Conservation (phyloP, 2,888 invertebrate species). For the Himalopsyche tibetana region DNA sequence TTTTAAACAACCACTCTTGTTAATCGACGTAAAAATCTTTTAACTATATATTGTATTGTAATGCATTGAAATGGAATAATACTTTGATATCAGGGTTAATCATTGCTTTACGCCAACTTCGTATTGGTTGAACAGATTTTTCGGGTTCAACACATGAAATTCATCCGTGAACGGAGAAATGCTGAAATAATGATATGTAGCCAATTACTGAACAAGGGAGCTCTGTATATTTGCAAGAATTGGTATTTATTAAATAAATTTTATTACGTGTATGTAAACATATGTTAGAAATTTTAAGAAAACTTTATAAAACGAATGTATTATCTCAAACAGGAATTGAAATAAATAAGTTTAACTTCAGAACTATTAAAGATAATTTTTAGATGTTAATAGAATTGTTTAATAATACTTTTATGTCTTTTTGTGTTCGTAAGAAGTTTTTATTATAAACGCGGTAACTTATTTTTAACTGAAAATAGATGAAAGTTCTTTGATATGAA, state of each 20-base stretch:
- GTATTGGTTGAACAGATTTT: conserved; percentile 36
- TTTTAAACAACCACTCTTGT: background rate
- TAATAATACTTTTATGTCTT: conserved; percentile 43
- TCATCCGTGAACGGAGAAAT: conserved; percentile 2
- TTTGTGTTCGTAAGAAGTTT: conserved; percentile 30
- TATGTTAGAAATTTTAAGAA: conserved; percentile 58
- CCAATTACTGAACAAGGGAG: conserved; percentile 50
- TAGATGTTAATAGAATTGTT: conserved; percentile 42
- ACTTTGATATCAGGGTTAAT: conserved; percentile 46
- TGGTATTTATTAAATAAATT: conserved; percentile 56
- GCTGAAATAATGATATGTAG: conserved; percentile 31
- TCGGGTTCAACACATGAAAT: conserved; percentile 8
- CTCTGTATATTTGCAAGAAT: conserved; percentile 56
- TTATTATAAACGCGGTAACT: background rate
- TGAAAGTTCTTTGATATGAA: background rate
- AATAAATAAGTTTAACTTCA: conserved; percentile 64
- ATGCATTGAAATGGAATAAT: conserved; percentile 44
- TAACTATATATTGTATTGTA: background rate
- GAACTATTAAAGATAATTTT: conserved; percentile 56
- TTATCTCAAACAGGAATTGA: conserved; percentile 66
- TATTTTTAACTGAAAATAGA: background rate
- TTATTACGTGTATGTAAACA: conserved; percentile 52
- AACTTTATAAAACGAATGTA: conserved; percentile 60
- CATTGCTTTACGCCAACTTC: conserved; percentile 28
- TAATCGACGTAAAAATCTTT: background rate